Conservation (phyloP, 2,113 vertebrate species). For the Pagrus major region DNA sequence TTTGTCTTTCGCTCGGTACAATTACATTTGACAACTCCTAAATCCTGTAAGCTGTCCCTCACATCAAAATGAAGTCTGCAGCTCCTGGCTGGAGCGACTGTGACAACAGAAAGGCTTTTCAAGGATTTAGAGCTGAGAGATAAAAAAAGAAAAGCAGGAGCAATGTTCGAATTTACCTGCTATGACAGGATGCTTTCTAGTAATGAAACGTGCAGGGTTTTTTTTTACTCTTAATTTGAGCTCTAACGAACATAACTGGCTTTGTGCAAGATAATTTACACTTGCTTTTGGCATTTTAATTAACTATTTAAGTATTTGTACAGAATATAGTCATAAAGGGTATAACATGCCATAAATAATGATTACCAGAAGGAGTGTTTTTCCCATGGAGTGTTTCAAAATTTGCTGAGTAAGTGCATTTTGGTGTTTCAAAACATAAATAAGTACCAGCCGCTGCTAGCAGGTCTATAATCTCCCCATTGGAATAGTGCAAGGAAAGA, state of each 20-base stretch:
- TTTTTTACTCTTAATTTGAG: constrained; percentile 6
- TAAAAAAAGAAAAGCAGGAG: not conserved
- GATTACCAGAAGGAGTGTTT: constrained; percentile 31
- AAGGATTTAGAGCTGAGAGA: constrained; percentile 45
- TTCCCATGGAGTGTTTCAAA: constrained; percentile 3
- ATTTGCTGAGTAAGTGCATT: constrained; percentile 47
- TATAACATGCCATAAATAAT: constrained; percentile 56
- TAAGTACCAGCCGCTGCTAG: constrained; percentile 43
- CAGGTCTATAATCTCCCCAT: constrained; percentile 58
- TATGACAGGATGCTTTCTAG: constrained; percentile 4
- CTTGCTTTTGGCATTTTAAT: constrained; percentile 57
- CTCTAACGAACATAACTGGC: constrained; percentile 36
- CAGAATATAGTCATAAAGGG: constrained; percentile 48
- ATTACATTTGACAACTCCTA: constrained; percentile 64
- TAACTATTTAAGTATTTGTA: constrained; percentile 47
- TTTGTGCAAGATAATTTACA: constrained; percentile 37
- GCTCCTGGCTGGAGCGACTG: constrained; percentile 47
- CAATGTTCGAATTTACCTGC: constrained; percentile 22
- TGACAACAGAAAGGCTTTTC: constrained; percentile 52
- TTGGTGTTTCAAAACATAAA: constrained; percentile 57
- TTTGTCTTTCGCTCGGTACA: constrained; percentile 65
- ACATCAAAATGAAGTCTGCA: constrained; percentile 55
- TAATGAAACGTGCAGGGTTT: not conserved
- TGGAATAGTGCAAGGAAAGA: constrained; percentile 10
- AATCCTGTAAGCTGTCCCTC: constrained; percentile 62